These are phyloP conservation scores for Steinernema carpocapsae DNA, from an alignment of 2,888 invertebrate genomes.

Conservation along the genomic window DNA sequence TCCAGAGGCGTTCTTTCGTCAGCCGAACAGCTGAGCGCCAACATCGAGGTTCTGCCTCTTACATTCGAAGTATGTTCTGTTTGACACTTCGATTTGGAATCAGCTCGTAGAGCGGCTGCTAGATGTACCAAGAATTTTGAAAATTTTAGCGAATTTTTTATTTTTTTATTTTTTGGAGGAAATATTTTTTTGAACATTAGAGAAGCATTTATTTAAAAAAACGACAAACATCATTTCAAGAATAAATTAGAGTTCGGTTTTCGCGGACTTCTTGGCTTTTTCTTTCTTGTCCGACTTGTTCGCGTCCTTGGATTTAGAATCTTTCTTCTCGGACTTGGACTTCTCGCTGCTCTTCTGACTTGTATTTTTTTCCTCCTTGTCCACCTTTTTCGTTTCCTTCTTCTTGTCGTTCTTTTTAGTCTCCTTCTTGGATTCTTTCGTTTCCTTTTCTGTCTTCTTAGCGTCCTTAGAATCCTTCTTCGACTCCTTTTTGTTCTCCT, in stretches of 20 bases:
- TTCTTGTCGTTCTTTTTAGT: slow-evolving; percentile 7
- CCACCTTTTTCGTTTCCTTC: neutral
- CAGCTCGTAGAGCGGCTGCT: neutral
- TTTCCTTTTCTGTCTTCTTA: slow-evolving; percentile 16
- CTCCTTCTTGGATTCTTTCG: neutral
- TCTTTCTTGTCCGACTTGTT: slow-evolving; percentile 8
- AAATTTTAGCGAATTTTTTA: neutral
- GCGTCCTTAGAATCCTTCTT: slow-evolving; percentile 31
- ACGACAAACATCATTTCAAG: no score
- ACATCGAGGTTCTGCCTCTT: neutral
- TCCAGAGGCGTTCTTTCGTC: neutral
- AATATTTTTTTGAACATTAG: neutral
- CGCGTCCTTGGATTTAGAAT: neutral
- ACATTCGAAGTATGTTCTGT: neutral
- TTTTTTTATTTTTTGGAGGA: neutral
- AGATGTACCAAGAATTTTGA: no score
- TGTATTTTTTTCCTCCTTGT: neutral
- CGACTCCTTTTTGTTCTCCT: neutral
- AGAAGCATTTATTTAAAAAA: neutral
- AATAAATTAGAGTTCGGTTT: slow-evolving; percentile 15
- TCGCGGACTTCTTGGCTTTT: slow-evolving; percentile 15
- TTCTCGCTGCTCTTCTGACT: neutral
- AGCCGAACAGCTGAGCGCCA: slow-evolving; percentile 22
- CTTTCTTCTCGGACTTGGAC: neutral
- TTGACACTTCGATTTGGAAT: neutral